Percentiles rank a stretch among this genome's conserved stretches.
Evolutionary conservation across 2,888 invertebrate species (phyloP).

Genomic region (Drosophila aldrichi): DNA sequence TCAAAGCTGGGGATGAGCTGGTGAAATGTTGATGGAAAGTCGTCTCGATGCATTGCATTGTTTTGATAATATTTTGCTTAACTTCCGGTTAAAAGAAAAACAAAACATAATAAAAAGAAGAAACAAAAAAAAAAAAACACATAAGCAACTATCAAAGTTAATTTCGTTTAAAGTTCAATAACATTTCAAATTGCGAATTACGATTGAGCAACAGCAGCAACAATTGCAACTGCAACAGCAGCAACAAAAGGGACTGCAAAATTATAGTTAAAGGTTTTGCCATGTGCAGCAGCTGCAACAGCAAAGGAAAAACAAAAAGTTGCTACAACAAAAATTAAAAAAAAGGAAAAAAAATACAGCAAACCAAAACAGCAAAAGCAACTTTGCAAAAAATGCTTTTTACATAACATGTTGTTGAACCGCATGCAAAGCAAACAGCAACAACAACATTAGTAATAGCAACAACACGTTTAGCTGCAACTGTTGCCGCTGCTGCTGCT

Average conservation of each 20-base stretch:
- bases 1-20: conserved; percentile 17
- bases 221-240: conserved; percentile 32
- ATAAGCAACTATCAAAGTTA: conserved; percentile 58
- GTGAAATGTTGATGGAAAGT: conserved; percentile 65
- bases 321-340: conserved; percentile 40
- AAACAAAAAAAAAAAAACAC: too few relatives aligned
- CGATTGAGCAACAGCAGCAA: conserved; percentile 50
- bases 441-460: conserved; percentile 28
- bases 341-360: conserved; percentile 37
- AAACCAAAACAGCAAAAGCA: conserved; percentile 49
- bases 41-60: conserved; percentile 65
- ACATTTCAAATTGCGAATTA: conserved; percentile 80
- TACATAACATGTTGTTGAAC: conserved; percentile 85
- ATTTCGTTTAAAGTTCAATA: conserved; percentile 82
- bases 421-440: conserved; percentile 68
- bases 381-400: conserved; percentile 83
- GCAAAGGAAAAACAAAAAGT: conserved; percentile 36
- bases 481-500: conserved; percentile 29
- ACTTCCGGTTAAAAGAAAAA: conserved; percentile 3
- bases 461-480: conserved; percentile 55
- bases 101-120: neutral
- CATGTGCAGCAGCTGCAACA: conserved; percentile 62
- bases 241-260: conserved; percentile 62
- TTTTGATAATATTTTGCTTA: conserved; percentile 45
- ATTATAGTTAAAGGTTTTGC: conserved; percentile 21